Percentiles rank a stretch among this genome's conserved stretches.
These are phyloP conservation scores for Mythimna impura DNA, from an alignment of 2,888 invertebrate species.

Conservation along the genomic window DNA sequence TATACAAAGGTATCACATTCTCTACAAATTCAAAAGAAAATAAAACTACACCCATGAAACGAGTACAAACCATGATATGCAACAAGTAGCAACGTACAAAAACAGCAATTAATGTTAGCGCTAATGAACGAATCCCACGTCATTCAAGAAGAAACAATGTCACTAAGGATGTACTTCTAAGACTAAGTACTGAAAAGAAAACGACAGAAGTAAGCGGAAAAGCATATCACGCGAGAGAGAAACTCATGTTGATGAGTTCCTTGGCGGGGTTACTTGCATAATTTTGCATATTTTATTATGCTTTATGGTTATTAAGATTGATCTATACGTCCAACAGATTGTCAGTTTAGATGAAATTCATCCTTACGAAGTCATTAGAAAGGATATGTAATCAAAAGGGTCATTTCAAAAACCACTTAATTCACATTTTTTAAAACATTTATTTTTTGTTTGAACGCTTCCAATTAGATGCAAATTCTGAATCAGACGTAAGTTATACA, in stretches of 20 bases:
- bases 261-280: conserved; percentile 21
- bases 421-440: no score
- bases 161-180: conserved; percentile 43
- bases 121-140: conserved; percentile 45
- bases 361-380: not conserved
- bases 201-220: conserved; percentile 41
- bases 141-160: conserved; percentile 51
- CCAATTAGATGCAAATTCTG: no score
- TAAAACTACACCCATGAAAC: not conserved
- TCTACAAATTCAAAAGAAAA: conserved; percentile 2
- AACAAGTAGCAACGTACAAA: conserved; percentile 5
- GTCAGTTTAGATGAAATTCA: not conserved
- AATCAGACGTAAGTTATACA: no score
- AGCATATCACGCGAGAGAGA: conserved; percentile 31
- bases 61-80: conserved; percentile 6
- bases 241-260: conserved; percentile 50
- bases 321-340: not conserved
- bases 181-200: conserved; percentile 27
- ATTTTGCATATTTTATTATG: conserved; percentile 22
- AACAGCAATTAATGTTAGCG: conserved; percentile 40
- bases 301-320: conserved; percentile 2
- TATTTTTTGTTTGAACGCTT: no score
- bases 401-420: no score
- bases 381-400: not conserved
- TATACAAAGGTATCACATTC: not conserved